A percentile compares a stretch with the other conserved stretches of the same genome.
These are phyloP conservation scores for Gila orcuttii DNA, from an alignment of 2,113 vertebrate species.

Conservation along the genomic window DNA sequence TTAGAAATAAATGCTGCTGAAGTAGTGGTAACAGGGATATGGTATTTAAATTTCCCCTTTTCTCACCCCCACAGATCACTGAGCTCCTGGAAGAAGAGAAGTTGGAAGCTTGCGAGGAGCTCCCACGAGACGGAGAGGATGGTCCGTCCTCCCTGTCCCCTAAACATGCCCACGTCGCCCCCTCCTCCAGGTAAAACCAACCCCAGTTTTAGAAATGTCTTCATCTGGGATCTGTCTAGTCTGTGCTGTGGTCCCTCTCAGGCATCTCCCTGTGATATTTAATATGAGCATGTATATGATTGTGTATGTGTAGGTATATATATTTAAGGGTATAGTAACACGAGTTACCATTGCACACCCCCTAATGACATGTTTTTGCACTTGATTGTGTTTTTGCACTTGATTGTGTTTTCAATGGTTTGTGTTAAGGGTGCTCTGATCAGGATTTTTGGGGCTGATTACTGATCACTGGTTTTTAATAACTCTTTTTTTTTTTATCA, in stretches of 20 bases:
- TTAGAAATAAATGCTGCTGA: not conserved
- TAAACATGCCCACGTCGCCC: slow-evolving; percentile 41
- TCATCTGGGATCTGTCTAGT: not conserved
- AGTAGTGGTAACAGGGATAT: not conserved
- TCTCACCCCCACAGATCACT: slow-evolving; percentile 79
- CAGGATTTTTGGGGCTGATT: too few relatives aligned
- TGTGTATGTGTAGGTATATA: too few relatives aligned
- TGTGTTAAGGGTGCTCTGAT: too few relatives aligned
- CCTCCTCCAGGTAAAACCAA: slow-evolving; percentile 60
- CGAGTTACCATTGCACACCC: too few relatives aligned
- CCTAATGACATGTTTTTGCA: too few relatives aligned
- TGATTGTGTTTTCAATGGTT: too few relatives aligned
- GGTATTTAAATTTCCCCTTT: not conserved
- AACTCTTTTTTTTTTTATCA: too few relatives aligned
- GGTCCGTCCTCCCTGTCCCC: slow-evolving; percentile 67
- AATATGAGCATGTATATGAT: not conserved
- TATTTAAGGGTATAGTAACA: too few relatives aligned
- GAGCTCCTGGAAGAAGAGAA: slow-evolving; percentile 94
- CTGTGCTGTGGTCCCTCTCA: not conserved
- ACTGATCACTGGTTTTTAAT: too few relatives aligned
- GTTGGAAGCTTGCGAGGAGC: slow-evolving; percentile 90
- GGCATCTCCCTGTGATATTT: not conserved
- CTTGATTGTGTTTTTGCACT: too few relatives aligned
- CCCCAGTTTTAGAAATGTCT: not conserved
- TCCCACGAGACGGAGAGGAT: slow-evolving; percentile 87